Percentiles rank a stretch among this genome's conserved stretches.
Evolutionary conservation across 2,113 vertebrate species (phyloP).

Genomic region (Murina feae): DNA sequence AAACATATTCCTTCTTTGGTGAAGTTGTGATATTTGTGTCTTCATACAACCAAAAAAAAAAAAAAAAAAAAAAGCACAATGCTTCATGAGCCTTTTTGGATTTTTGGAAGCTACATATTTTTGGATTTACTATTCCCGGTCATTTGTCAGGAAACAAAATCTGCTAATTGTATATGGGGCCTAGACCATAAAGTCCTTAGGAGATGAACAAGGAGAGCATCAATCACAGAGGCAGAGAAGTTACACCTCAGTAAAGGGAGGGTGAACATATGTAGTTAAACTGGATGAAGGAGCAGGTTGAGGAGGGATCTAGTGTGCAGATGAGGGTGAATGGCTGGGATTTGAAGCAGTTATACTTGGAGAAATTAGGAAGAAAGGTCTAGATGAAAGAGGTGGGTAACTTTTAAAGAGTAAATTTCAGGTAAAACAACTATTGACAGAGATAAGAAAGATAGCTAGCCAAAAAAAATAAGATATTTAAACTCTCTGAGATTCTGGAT

Average conservation of each 20-base stretch:
- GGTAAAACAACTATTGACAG: neutral
- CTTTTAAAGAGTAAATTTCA: neutral
- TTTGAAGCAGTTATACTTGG: neutral
- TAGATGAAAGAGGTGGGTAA: neutral
- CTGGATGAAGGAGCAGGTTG: neutral
- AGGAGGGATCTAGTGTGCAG: neutral
- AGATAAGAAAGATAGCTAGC: neutral
- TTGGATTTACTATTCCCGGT: neutral
- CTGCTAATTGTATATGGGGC: neutral
- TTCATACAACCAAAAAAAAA: neutral
- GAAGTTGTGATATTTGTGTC: neutral
- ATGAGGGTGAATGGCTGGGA: neutral
- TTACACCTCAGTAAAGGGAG: neutral
- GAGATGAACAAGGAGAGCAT: neutral
- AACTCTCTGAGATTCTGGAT: neutral
- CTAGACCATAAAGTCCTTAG: neutral
- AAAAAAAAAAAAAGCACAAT: accelerated
- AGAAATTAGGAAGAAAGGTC: neutral
- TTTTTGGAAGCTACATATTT: neutral
- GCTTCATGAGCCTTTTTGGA: neutral
- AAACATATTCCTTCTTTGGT: neutral
- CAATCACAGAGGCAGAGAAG: neutral
- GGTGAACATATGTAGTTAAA: neutral
- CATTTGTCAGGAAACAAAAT: neutral
- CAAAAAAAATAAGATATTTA: neutral